Base-by-base conservation (phyloP, 2,888 invertebrate species). In the Psylliodes chrysocephalus region DNA sequence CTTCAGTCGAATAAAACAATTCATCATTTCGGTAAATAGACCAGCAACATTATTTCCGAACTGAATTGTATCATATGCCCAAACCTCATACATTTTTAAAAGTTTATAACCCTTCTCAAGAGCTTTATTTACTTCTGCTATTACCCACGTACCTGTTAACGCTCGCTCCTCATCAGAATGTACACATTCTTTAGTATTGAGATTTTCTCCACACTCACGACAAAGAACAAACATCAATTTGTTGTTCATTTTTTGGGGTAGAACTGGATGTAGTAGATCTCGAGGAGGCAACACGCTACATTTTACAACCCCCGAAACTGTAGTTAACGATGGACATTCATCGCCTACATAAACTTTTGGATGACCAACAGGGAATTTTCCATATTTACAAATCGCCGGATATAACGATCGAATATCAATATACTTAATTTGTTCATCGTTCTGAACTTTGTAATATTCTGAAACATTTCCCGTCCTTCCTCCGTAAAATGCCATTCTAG, bases 181-280 rank as follows among this genome's bases (percentile, higher is more conserved):
- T 1, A n/a, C 30, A 60, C 82, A 83, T 0, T 69, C 66, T 1
- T 61, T 38, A 35, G 73, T 68, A 42, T 67, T 63, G 40, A 73
- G 33, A 15, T 52, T 66, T 25, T 79, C 73, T 25, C 69, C 75
- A 66, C 80, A 81, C 0, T 67, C 71, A 8, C 72, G 66, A 71
- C 81, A 81, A 2, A 82, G 63, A 1, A 73, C 64, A 69, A 81
- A 82, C 65, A 78, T 72, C n/a, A 81, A 55, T 53, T 68, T 69
- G 17, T 51, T 44, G 33, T 71, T 70, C 40, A 60, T 65, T 56
- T 68, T 70, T 17, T 18, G 18, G 0, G 71, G 63, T 10, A 71
- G 42, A 1, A 73, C 69, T 3, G 71, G 71, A 40, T 73, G 72
- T 46, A 66, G 69, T 5, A 69, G 28, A 53, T 69, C 35, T 53